Conservation (phyloP, 2,888 invertebrate genomes). For the Scrobipalpa costella region DNA sequence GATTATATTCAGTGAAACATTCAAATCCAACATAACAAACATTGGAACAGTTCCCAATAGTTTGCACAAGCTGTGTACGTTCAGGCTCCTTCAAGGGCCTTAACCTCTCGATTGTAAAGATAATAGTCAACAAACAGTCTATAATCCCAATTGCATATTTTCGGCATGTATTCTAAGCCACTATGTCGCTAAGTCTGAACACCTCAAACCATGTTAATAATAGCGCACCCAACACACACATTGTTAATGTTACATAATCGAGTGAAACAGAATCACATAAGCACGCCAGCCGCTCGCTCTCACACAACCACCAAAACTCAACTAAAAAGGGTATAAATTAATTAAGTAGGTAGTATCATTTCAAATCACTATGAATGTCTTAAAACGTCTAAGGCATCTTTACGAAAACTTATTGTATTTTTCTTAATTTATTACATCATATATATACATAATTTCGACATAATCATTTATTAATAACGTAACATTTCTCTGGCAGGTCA, state of each 20-base stretch:
- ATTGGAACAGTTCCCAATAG: conserved; percentile 57
- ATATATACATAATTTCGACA: conserved; percentile 80
- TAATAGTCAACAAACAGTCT: conserved; percentile 57
- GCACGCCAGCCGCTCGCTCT: conserved; percentile 38
- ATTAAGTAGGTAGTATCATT: conserved; percentile 41
- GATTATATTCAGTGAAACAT: conserved; percentile 80
- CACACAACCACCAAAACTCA: conserved; percentile 40
- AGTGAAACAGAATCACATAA: conserved; percentile 23
- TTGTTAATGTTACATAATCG: conserved; percentile 49
- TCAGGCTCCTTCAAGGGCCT: conserved; percentile 45
- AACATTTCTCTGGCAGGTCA: conserved; percentile 72
- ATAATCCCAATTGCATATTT: conserved; percentile 74
- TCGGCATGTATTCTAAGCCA: conserved; percentile 66
- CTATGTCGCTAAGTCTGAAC: conserved; percentile 65
- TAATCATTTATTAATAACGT: conserved; percentile 72
- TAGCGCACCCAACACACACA: conserved; percentile 71
- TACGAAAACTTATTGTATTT: conserved; percentile 78
- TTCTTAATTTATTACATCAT: conserved; percentile 79
- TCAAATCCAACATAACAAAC: conserved; percentile 73
- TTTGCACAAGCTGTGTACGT: conserved; percentile 61
- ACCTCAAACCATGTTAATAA: conserved; percentile 73
- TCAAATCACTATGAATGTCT: conserved; percentile 61
- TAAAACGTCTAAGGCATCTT: conserved; percentile 75
- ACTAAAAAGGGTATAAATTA: conserved; percentile 56
- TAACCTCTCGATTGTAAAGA: conserved; percentile 47